These are phyloP conservation scores for Caprella mutica DNA, from an alignment of 2,888 invertebrate genomes.

Conservation along the genomic window DNA sequence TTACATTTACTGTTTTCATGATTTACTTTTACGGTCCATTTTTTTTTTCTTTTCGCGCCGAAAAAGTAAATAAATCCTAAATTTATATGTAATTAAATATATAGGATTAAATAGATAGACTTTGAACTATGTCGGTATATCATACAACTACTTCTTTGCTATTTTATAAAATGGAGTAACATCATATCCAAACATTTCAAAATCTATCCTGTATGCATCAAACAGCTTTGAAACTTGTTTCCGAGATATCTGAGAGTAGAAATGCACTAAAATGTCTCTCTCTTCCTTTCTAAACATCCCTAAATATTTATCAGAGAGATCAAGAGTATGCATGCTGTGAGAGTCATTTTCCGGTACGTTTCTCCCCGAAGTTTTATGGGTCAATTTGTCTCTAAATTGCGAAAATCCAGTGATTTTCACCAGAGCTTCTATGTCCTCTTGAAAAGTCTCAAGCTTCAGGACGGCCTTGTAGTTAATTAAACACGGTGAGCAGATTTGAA, in stretches of 20 bases:
- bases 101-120: too few species aligned
- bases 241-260: slow-evolving; percentile 45
- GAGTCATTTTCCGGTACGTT: not conserved
- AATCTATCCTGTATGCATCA: slow-evolving; percentile 54
- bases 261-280: not conserved
- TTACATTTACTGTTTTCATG: too few species aligned
- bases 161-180: slow-evolving; percentile 15
- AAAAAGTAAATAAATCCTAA: too few species aligned
- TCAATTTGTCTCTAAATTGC: not conserved
- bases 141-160: too few species aligned
- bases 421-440: slow-evolving; percentile 10
- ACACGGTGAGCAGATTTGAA: slow-evolving; percentile 35
- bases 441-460: slow-evolving; percentile 8
- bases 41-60: too few species aligned
- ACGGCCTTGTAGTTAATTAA: slow-evolving; percentile 15
- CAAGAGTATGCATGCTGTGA: not conserved
- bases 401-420: slow-evolving; percentile 6
- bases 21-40: too few species aligned
- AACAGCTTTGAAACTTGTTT: slow-evolving; percentile 50
- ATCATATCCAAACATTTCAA: slow-evolving; percentile 55
- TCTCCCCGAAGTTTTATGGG: not conserved
- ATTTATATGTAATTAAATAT: too few species aligned
- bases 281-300: not conserved
- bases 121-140: too few species aligned
- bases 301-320: not conserved